phyloP scores from a whole-genome alignment of 2,888 invertebrate species.

The Eristalinus aeneus region DNA sequence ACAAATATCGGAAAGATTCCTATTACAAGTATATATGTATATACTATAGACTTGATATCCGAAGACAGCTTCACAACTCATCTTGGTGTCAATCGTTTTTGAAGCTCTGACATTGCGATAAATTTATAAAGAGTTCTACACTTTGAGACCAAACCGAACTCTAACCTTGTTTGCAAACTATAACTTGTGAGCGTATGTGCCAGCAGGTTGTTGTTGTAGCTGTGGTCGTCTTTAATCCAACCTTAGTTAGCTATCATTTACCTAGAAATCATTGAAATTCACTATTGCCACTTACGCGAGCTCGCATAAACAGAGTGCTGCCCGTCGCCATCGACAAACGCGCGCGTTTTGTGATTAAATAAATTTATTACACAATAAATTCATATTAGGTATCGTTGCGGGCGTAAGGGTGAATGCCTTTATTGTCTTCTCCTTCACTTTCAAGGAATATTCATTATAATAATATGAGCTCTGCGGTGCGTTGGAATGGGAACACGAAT shows the following conservation, averaged over 20 bases:
- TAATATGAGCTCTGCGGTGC: constrained; percentile 64
- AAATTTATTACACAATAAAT: constrained; percentile 70
- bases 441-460: constrained; percentile 63
- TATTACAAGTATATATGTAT: too few species aligned
- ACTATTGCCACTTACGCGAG: constrained; percentile 54
- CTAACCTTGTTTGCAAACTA: too few species aligned
- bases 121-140: too few species aligned
- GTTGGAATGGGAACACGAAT: constrained; percentile 2
- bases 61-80: too few species aligned
- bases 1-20: too few species aligned
- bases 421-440: constrained; percentile 64
- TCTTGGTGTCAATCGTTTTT: too few species aligned
- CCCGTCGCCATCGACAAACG: constrained; percentile 4
- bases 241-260: background rate
- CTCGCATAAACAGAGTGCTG: constrained; percentile 37
- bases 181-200: too few species aligned
- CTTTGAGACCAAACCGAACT: too few species aligned
- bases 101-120: too few species aligned
- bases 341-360: constrained; percentile 68
- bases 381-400: constrained; percentile 65
- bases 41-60: too few species aligned
- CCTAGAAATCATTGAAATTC: constrained; percentile 44
- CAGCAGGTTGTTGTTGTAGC: too few species aligned
- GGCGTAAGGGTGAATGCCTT: constrained; percentile 63
- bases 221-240: too few species aligned